A percentile compares a stretch with the other conserved stretches of the same genome.
phyloP scores from a whole-genome alignment of 2,888 invertebrate genomes.

The Coelogynopora nodosa region DNA sequence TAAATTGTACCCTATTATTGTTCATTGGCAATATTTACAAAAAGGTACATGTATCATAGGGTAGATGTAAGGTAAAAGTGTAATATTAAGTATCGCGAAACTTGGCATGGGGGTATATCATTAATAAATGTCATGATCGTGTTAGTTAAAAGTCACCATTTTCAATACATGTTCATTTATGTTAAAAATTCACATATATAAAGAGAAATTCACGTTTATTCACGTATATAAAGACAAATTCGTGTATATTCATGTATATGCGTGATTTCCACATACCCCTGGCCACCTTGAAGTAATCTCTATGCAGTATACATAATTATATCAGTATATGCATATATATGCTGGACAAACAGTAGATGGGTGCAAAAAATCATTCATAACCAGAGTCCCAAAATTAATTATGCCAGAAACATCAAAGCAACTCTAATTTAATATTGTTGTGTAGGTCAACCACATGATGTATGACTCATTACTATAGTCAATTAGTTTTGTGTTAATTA shows the following conservation, averaged over 20 bases:
- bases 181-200: neutral
- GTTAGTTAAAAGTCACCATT: constrained; percentile 31
- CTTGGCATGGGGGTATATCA: constrained; percentile 21
- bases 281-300: neutral
- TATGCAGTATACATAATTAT: too few species aligned
- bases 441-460: too few species aligned
- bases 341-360: too few species aligned
- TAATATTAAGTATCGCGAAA: neutral
- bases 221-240: neutral
- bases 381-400: too few species aligned
- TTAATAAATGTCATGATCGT: constrained; percentile 20
- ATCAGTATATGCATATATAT: too few species aligned
- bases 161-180: neutral
- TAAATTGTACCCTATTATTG: neutral
- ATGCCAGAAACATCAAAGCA: too few species aligned
- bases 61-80: constrained; percentile 28
- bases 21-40: neutral
- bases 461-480: too few species aligned
- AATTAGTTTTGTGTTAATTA: too few species aligned
- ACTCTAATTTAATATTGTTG: too few species aligned
- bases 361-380: too few species aligned
- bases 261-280: neutral
- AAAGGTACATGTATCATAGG: constrained; percentile 3
- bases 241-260: neutral
- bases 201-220: neutral